phyloP scores from a whole-genome alignment of 1,140 invertebrate species.

The Elymnias hypermnestra region DNA sequence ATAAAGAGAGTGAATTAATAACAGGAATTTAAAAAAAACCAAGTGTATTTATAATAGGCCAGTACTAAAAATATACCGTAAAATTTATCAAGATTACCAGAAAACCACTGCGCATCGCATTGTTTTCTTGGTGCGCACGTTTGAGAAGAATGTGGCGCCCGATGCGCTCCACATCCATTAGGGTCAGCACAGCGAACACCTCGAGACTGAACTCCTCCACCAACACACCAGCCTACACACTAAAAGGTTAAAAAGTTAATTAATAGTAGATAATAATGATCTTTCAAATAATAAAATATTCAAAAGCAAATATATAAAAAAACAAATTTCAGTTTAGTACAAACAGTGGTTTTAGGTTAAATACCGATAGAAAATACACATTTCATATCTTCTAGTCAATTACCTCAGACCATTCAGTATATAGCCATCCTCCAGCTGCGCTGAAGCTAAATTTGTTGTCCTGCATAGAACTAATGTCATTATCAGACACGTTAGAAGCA shows the following conservation, averaged over 20 bases:
- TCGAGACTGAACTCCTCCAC: constrained; percentile 79
- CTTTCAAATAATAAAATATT: too few species aligned
- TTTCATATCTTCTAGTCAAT: too few species aligned
- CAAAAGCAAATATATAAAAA: too few species aligned
- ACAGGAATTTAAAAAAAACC: too few species aligned
- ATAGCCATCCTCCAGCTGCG: constrained; percentile 60
- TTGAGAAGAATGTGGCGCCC: constrained; percentile 72
- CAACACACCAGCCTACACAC: constrained; percentile 78
- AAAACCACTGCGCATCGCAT: constrained; percentile 80
- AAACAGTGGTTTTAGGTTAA: too few species aligned
- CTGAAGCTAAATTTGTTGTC: constrained; percentile 45
- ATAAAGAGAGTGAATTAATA: too few species aligned
- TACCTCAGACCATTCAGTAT: constrained; percentile 67
- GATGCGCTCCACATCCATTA: constrained; percentile 69
- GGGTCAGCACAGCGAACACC: constrained; percentile 79
- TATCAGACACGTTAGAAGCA: constrained; percentile 43
- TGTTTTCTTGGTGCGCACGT: constrained; percentile 76
- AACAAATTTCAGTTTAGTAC: too few species aligned
- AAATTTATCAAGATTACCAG: constrained; percentile 32
- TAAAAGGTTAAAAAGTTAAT: constrained; percentile 20
- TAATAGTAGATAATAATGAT: neutral
- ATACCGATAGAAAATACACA: too few species aligned
- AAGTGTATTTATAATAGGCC: too few species aligned
- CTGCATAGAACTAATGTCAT: constrained; percentile 36
- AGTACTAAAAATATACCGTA: neutral